These are phyloP conservation scores for Dynastes hyllus DNA, from an alignment of 2,888 invertebrate species.

Conservation along the genomic window DNA sequence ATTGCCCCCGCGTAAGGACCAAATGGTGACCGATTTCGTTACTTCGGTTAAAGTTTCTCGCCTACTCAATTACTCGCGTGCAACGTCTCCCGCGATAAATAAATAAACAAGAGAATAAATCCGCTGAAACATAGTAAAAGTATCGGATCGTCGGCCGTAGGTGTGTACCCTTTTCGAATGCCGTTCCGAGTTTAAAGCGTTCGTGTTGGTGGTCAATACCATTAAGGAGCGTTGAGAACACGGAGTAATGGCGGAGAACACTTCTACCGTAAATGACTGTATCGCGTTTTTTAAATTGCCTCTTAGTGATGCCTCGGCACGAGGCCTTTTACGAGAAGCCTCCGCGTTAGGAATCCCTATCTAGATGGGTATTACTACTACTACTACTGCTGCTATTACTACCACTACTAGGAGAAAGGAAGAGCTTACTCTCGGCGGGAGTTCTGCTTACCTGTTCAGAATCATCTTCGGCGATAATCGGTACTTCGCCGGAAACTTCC, in stretches of 20 bases:
- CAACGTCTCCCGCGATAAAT: slow-evolving; percentile 1
- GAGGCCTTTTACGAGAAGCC: neutral
- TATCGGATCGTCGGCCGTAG: slow-evolving; percentile 12
- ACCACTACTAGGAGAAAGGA: neutral
- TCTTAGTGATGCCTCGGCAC: slow-evolving; percentile 23
- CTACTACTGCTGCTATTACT: neutral
- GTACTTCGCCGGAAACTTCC: slow-evolving; percentile 60
- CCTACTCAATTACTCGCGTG: slow-evolving; percentile 5
- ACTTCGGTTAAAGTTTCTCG: slow-evolving; percentile 2
- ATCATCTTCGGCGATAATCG: slow-evolving; percentile 60
- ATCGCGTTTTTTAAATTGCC: slow-evolving; percentile 60
- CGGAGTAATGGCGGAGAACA: slow-evolving; percentile 36
- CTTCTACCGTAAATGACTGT: slow-evolving; percentile 55
- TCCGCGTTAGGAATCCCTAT: too few relatives aligned
- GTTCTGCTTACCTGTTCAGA: slow-evolving; percentile 62
- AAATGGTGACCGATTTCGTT: neutral
- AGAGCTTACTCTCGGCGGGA: slow-evolving; percentile 9
- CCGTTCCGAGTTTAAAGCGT: slow-evolving; percentile 37
- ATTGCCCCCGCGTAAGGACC: neutral
- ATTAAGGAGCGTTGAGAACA: slow-evolving; percentile 20
- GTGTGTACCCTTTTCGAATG: neutral
- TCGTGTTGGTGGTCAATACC: slow-evolving; percentile 39
- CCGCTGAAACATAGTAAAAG: slow-evolving; percentile 27
- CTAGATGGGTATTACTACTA: too few relatives aligned
- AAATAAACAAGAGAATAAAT: slow-evolving; percentile 27